A percentile compares a stretch with the other conserved stretches of the same genome.
Conservation (phyloP, 2,797 vertebrate genomes). For the Cryptoprocta ferox region DNA sequence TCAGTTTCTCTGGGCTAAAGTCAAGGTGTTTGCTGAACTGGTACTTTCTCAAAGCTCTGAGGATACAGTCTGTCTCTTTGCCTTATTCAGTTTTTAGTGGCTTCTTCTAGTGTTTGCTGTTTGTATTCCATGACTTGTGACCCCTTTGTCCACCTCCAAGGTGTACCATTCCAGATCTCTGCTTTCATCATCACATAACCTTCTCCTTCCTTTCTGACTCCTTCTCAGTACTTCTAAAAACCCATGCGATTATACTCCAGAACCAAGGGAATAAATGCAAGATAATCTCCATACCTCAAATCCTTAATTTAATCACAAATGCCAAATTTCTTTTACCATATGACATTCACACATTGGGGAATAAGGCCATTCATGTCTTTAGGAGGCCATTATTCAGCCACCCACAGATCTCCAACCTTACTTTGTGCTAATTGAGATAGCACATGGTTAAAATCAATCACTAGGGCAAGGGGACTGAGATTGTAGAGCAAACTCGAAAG, state of each 20-base stretch:
- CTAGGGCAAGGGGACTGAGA: not conserved
- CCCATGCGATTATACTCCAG: not conserved
- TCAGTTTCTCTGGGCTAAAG: not conserved
- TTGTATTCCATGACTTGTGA: not conserved
- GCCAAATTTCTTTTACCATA: not conserved
- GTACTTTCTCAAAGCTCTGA: not conserved
- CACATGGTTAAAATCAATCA: not conserved
- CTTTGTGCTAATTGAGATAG: not conserved
- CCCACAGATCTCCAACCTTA: not conserved
- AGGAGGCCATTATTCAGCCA: not conserved
- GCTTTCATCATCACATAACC: not conserved
- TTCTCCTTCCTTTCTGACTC: not conserved
- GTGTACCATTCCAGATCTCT: not conserved
- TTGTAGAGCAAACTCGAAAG: not conserved
- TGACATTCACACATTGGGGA: not conserved
- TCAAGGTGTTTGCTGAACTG: not conserved
- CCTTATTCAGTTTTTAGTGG: not conserved
- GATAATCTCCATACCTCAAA: not conserved
- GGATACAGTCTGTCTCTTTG: not conserved
- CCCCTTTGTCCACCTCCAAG: not conserved
- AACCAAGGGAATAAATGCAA: not conserved
- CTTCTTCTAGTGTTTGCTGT: not conserved
- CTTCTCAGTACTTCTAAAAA: not conserved
- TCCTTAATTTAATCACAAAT: not conserved
- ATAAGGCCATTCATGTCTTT: not conserved